Percentiles rank a stretch among this genome's conserved stretches.
Evolutionary conservation across 2,888 invertebrate genomes (phyloP).

Genomic region (Melanargia galathea): DNA sequence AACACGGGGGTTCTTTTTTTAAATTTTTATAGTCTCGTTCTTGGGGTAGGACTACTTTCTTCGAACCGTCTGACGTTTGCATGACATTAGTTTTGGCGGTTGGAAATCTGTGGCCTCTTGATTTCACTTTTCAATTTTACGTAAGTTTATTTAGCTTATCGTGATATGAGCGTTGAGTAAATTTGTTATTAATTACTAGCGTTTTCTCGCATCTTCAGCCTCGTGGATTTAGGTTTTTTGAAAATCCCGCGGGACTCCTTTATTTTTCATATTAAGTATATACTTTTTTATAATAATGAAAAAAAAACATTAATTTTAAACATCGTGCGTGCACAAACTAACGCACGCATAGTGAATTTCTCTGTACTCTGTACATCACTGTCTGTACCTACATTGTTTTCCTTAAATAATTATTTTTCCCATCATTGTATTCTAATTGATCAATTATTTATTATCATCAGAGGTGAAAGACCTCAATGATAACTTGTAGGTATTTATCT

Average conservation of each 20-base stretch:
- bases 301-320: no score
- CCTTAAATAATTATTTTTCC: conserved; percentile 42
- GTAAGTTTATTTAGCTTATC: no score
- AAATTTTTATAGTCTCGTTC: conserved; percentile 26
- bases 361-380: conserved; percentile 3
- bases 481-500: conserved; percentile 1
- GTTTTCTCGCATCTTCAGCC: no score
- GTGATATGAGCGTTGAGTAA: no score
- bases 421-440: conserved; percentile 53
- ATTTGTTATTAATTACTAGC: no score
- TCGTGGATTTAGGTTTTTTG: no score
- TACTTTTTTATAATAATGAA: no score
- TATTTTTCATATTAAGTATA: no score
- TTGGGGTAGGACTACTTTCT: conserved; percentile 31
- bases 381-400: conserved; percentile 20
- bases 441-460: conserved; percentile 48
- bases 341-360: neutral
- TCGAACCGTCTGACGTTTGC: conserved; percentile 7
- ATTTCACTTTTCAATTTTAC: no score
- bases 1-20: conserved; percentile 30
- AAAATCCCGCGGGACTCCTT: no score
- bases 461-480: conserved; percentile 38
- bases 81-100: conserved; percentile 32
- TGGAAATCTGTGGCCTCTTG: conserved; percentile 6
- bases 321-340: neutral